phyloP scores from a whole-genome alignment of 1,140 invertebrate genomes.

The Hycleus cichorii region DNA sequence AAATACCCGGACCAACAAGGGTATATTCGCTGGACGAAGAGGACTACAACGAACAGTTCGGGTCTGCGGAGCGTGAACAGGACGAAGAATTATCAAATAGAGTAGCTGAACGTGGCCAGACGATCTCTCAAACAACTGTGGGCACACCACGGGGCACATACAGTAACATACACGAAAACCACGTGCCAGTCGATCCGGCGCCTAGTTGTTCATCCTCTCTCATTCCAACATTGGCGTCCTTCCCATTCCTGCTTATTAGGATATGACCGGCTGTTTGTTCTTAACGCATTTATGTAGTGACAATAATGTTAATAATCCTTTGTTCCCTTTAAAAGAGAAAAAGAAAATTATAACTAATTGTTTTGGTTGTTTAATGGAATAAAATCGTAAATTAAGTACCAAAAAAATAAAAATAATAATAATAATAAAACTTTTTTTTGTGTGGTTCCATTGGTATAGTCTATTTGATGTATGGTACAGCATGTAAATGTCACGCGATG shows the following conservation, averaged over 20 bases:
- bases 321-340: not conserved
- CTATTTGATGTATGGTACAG: conserved; percentile 10
- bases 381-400: not conserved
- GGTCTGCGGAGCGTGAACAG: conserved; percentile 40
- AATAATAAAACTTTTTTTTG: not conserved
- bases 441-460: conserved; percentile 12
- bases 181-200: conserved; percentile 26
- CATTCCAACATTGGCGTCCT: conserved; percentile 5
- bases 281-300: conserved; percentile 27
- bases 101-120: conserved; percentile 21
- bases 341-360: conserved; percentile 8
- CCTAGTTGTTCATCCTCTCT: conserved; percentile 10
- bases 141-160: conserved; percentile 18
- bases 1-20: conserved; percentile 49
- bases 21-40: conserved; percentile 33
- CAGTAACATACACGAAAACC: conserved; percentile 24
- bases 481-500: conserved; percentile 9
- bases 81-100: conserved; percentile 33
- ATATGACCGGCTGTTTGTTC: conserved; percentile 21
- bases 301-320: conserved; percentile 24
- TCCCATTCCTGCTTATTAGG: conserved; percentile 14
- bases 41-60: conserved; percentile 39
- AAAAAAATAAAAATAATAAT: not conserved
- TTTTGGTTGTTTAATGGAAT: conserved; percentile 7
- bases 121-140: conserved; percentile 3